Conservation (phyloP, 2,888 invertebrate genomes). For the Stegana nigrithorax region DNA sequence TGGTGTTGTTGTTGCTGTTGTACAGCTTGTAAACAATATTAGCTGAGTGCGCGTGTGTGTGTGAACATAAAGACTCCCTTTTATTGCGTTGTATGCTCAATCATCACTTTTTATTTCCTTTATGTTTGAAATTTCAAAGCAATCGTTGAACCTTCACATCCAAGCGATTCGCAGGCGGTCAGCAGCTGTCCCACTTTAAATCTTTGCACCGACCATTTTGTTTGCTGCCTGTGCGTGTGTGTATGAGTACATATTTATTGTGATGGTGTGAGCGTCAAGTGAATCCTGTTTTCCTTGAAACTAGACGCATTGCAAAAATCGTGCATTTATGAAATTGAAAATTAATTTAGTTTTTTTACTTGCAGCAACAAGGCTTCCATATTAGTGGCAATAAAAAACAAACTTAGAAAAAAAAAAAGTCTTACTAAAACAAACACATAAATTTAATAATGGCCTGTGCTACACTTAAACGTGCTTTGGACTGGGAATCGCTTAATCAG, state of each 20-base stretch:
- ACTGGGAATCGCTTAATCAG: conserved; percentile 93
- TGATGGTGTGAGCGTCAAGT: conserved; percentile 42
- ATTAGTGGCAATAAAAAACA: conserved; percentile 13
- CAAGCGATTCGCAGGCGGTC: neutral
- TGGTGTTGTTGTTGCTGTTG: neutral
- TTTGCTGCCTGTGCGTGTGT: conserved; percentile 1
- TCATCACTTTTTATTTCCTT: neutral
- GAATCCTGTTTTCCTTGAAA: conserved; percentile 60
- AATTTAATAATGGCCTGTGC: conserved; percentile 96
- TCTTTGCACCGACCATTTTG: neutral
- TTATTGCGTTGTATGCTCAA: neutral
- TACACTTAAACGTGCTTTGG: conserved; percentile 93
- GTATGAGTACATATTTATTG: no score
- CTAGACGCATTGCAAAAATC: conserved; percentile 28
- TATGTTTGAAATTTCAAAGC: neutral
- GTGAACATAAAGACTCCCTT: neutral
- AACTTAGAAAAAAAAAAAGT: neutral
- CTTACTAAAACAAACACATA: no score
- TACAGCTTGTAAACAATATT: neutral
- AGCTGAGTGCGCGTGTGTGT: neutral
- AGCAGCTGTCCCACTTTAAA: neutral
- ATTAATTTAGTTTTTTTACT: conserved; percentile 21
- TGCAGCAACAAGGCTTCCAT: conserved; percentile 22
- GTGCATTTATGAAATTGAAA: conserved; percentile 10
- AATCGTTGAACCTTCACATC: neutral